These are phyloP conservation scores for Cladopsammia gracilis DNA, from an alignment of 64 coral and sea anemone species.

Conservation along the genomic window DNA sequence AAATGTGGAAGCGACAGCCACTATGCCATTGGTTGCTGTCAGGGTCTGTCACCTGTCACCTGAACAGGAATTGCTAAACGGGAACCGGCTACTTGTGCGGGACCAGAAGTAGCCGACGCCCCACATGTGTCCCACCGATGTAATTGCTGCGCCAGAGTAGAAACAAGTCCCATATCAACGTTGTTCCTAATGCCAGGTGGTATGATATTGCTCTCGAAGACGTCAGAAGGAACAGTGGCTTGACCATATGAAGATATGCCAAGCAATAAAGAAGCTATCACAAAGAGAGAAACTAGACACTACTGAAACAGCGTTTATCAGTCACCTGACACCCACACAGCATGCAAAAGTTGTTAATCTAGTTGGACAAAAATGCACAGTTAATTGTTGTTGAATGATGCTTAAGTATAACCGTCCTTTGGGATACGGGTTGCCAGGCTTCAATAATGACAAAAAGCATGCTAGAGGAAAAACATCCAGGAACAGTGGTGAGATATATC, in stretches of 20 bases:
- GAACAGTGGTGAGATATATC: conserved; percentile 16
- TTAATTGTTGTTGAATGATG: not conserved
- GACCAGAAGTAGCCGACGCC: too few species aligned
- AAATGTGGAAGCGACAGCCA: too few species aligned
- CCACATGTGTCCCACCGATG: too few species aligned
- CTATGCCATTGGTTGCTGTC: conserved; percentile 49
- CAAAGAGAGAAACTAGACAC: not conserved
- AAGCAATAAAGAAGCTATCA: not conserved
- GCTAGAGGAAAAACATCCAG: conserved; percentile 35
- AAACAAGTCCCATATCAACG: not conserved
- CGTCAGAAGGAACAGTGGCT: too few species aligned
- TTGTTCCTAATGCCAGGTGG: not conserved
- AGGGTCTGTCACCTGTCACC: not conserved
- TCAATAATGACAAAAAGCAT: conserved; percentile 29
- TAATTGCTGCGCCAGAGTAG: too few species aligned
- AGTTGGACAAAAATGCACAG: not conserved
- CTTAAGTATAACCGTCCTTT: not conserved
- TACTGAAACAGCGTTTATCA: not conserved
- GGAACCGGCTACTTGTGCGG: too few species aligned
- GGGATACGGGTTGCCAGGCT: conserved; percentile 56
- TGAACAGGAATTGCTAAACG: too few species aligned
- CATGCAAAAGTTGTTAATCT: too few species aligned
- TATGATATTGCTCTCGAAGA: too few species aligned
- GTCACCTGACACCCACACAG: conserved; percentile 9
- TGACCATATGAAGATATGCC: too few species aligned